phyloP scores from a whole-genome alignment of 1,140 invertebrate genomes.

The Bombus consobrinus region DNA sequence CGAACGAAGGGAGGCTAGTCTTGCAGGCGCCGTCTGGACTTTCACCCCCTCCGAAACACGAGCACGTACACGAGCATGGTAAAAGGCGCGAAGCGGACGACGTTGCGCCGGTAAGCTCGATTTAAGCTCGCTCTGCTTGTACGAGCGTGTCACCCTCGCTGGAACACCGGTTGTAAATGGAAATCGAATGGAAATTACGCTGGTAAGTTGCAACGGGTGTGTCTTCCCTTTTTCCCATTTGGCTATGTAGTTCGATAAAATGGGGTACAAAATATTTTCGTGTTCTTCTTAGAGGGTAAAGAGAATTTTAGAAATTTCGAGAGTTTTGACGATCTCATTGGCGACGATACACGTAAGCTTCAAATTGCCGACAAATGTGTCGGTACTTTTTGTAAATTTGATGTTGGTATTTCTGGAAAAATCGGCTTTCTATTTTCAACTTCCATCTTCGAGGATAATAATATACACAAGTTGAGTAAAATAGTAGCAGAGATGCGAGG shows the following conservation, averaged over 20 bases:
- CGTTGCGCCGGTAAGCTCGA: background rate
- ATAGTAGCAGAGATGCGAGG: no score
- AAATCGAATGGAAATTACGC: background rate
- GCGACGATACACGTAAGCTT: no score
- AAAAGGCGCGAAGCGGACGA: conserved; percentile 33
- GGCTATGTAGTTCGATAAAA: background rate
- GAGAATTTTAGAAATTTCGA: background rate
- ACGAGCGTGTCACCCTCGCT: conserved; percentile 1
- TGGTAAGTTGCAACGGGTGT: background rate
- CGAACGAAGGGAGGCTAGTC: conserved; percentile 20
- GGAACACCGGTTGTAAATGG: background rate
- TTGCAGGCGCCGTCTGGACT: conserved; percentile 57
- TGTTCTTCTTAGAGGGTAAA: background rate
- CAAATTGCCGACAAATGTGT: no score
- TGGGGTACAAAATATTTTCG: background rate
- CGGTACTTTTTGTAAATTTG: no score
- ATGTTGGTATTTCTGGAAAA: no score
- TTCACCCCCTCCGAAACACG: conserved; percentile 34
- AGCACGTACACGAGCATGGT: background rate
- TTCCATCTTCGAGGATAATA: no score
- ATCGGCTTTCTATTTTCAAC: no score
- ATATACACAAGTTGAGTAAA: no score
- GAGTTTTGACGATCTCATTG: rapidly evolving
- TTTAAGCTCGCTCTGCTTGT: background rate
- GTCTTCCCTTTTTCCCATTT: background rate